These are phyloP conservation scores for Phycodurus eques DNA, from an alignment of 2,113 vertebrate genomes.

Conservation along the genomic window DNA sequence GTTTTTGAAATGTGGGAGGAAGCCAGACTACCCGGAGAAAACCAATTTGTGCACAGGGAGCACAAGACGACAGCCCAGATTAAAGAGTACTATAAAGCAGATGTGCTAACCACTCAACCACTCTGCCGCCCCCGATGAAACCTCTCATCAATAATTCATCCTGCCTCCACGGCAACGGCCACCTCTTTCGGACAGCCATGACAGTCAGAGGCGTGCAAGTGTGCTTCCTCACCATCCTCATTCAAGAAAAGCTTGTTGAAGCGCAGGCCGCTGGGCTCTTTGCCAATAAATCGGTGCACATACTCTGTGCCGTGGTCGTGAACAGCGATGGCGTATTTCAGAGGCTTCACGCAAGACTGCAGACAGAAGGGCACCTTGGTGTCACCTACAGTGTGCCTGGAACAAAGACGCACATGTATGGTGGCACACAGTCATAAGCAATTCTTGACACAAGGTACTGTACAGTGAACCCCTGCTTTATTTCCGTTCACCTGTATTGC, in stretches of 20 bases:
- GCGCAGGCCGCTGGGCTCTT: constrained; percentile 93
- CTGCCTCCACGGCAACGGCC: constrained; percentile 55
- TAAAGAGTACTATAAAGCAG: background rate
- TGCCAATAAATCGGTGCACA: constrained; percentile 95
- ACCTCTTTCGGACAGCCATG: constrained; percentile 10
- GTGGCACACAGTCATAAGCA: background rate
- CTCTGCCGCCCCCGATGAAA: background rate
- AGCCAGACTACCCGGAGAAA: no score
- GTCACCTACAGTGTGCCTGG: constrained; percentile 92
- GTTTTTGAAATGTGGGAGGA: no score
- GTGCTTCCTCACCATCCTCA: constrained; percentile 85
- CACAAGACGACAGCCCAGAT: background rate
- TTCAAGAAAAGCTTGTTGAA: constrained; percentile 98
- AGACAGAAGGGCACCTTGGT: constrained; percentile 98
- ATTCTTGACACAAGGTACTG: background rate
- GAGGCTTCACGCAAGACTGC: constrained; percentile 95
- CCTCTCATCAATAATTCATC: constrained; percentile 42
- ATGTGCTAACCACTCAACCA: background rate
- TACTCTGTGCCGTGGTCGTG: constrained; percentile 96
- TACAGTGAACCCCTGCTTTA: background rate
- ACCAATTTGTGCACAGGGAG: background rate
- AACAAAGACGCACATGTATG: constrained; percentile 3
- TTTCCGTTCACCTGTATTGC: no score
- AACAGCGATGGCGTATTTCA: constrained; percentile 94
- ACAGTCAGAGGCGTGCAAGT: no score